Evolutionary conservation across 2,113 vertebrate genomes (phyloP), one percentile per base, ranked within the genome.

Genomic region (Megaceryle maxima): DNA sequence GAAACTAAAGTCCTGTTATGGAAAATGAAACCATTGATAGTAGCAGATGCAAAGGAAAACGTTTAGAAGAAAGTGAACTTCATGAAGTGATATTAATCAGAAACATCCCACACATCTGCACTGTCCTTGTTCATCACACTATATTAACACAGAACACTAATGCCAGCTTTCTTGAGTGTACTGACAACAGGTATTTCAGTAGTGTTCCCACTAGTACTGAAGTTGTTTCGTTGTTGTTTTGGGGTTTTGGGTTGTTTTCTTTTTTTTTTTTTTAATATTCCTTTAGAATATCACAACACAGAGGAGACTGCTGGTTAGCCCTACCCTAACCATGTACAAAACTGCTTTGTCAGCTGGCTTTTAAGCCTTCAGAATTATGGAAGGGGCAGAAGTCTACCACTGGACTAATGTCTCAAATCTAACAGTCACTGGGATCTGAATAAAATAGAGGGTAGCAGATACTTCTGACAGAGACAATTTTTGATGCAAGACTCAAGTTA

Each of bases 181-280:
- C n/a, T 55, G 9, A 37, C n/a, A 70, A 63, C 14, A 63, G 18
- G 5, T 41, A 86, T 35, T 88, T 53, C 26, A 48, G 35, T 43
- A 56, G 10, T 35, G 14, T 29, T 89, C 17, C 17, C 29, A 72
- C 4, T 18, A 73, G 22, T 12, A 76, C 24, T 22, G 29, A 70
- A 50, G 8, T 0, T 2, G 3, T 0, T 10, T 6, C 10, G 39
- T 41, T 41, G 39, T 41, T 41, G 9, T 41, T 9, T 9, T n/a
- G n/a, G n/a, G 37, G 37, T 37, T 37, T 37, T 37, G 37, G 37
- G 37, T 37, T 37, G 37, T 37, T 37, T 37, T 37, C 37, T 43
- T 43, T 43, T 2, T 13, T 53, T 50, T 2, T 13, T 59, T 5
- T 21, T 1, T 39, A 77, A 14, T 20, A 70, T 26, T 80, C 66